phyloP scores from a whole-genome alignment of 1,140 invertebrate genomes.

The Neomicropteryx cornuta region DNA sequence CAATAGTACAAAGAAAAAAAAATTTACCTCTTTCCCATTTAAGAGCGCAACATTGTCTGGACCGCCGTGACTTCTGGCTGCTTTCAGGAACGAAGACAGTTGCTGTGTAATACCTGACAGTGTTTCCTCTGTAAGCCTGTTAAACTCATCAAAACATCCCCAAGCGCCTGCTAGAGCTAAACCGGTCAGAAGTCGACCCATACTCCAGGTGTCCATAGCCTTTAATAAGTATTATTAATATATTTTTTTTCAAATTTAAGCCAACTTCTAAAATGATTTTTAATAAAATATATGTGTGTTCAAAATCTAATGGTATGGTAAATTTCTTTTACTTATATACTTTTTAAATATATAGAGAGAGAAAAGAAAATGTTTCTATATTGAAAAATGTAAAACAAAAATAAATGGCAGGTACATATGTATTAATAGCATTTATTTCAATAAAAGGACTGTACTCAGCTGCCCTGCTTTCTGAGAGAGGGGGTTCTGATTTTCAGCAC shows the following conservation, averaged over 20 bases:
- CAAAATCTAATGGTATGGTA: no score
- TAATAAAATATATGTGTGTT: no score
- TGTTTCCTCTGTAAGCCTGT: slow-evolving; percentile 86
- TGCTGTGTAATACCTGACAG: slow-evolving; percentile 79
- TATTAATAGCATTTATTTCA: slow-evolving; percentile 3
- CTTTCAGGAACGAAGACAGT: slow-evolving; percentile 60
- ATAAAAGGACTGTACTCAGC: no score
- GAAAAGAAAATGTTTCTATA: no score
- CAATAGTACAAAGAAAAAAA: no score
- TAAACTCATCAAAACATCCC: slow-evolving; percentile 99
- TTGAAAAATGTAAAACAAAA: no score
- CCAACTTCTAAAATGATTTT: no score
- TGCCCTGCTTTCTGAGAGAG: no score
- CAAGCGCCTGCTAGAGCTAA: slow-evolving; percentile 91
- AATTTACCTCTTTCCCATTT: slow-evolving; percentile 59
- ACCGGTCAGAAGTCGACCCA: slow-evolving; percentile 87
- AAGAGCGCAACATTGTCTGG: slow-evolving; percentile 44
- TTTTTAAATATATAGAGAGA: no score
- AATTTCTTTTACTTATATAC: no score
- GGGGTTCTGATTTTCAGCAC: no score
- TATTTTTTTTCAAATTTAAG: slow-evolving; percentile 4
- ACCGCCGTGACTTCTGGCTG: slow-evolving; percentile 12
- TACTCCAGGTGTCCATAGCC: slow-evolving; percentile 90
- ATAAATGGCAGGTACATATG: no score
- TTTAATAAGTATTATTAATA: slow-evolving; percentile 19